Conservation (phyloP, 2,797 vertebrate genomes). For the Chaunax sp. region DNA sequence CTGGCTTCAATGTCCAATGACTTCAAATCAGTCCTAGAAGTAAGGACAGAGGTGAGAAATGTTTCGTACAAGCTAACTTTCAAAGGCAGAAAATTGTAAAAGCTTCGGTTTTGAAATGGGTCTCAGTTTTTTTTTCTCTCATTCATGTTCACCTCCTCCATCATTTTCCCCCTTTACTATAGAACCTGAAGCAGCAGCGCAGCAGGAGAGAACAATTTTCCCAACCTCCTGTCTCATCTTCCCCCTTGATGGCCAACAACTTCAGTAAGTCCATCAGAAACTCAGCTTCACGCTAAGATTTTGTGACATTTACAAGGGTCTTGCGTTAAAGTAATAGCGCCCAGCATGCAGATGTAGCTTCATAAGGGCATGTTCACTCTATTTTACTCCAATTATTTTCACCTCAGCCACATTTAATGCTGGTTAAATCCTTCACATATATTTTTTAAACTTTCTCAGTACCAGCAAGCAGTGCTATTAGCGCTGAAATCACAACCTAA, state of each 20-base stretch:
- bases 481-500: neutral
- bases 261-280: constrained; percentile 84
- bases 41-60: constrained; percentile 92
- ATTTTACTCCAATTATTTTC: neutral
- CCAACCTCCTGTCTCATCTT: constrained; percentile 83
- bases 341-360: constrained; percentile 38
- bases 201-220: constrained; percentile 94
- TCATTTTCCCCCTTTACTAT: constrained; percentile 14
- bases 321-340: constrained; percentile 28
- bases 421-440: neutral
- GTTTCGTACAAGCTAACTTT: neutral
- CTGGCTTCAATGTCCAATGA: constrained; percentile 96
- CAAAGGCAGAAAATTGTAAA: neutral
- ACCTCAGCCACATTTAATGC: neutral
- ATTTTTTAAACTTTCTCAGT: neutral
- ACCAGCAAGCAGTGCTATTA: neutral
- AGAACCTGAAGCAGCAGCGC: constrained; percentile 96
- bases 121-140: neutral
- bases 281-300: constrained; percentile 7
- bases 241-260: constrained; percentile 88
- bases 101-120: neutral
- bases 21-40: constrained; percentile 95
- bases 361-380: constrained; percentile 64
- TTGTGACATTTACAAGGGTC: constrained; percentile 25
- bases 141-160: neutral